Evolutionary conservation across 2,888 invertebrate genomes (phyloP).

Genomic region (Mesorhabditis spiculigera): DNA sequence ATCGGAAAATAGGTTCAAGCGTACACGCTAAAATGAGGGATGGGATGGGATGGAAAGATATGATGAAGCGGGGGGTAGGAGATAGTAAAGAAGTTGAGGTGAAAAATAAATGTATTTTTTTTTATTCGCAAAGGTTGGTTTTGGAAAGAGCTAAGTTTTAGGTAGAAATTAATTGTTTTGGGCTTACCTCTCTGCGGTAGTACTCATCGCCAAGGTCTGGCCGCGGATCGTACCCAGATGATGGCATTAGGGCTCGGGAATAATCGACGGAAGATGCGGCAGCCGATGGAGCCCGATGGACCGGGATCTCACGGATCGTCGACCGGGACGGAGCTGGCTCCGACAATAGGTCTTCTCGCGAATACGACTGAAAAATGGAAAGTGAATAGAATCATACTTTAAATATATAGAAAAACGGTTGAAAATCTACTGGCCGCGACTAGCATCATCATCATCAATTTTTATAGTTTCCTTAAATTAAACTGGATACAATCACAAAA

Average conservation of each 20-base stretch:
- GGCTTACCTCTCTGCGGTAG: slow-evolving; percentile 46
- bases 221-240: slow-evolving; percentile 14
- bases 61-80: not conserved
- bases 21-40: not conserved
- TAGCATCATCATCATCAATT: too few relatives aligned
- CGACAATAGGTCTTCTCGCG: slow-evolving; percentile 50
- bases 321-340: slow-evolving; percentile 43
- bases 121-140: not conserved
- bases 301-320: slow-evolving; percentile 56
- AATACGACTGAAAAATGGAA: slow-evolving; percentile 18
- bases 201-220: slow-evolving; percentile 48
- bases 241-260: slow-evolving; percentile 37
- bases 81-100: not conserved
- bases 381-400: too few relatives aligned
- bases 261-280: slow-evolving; percentile 36
- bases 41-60: not conserved
- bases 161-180: not conserved
- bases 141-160: not conserved
- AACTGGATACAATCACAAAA: too few relatives aligned
- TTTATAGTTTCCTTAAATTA: too few relatives aligned
- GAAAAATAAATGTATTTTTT: slow-evolving; percentile 1
- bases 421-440: too few relatives aligned
- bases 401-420: too few relatives aligned
- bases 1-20: not conserved
- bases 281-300: slow-evolving; percentile 48